Percentiles rank a stretch among this genome's conserved stretches.
Conservation (phyloP, 2,113 vertebrate species). For the Marmota flaviventris region DNA sequence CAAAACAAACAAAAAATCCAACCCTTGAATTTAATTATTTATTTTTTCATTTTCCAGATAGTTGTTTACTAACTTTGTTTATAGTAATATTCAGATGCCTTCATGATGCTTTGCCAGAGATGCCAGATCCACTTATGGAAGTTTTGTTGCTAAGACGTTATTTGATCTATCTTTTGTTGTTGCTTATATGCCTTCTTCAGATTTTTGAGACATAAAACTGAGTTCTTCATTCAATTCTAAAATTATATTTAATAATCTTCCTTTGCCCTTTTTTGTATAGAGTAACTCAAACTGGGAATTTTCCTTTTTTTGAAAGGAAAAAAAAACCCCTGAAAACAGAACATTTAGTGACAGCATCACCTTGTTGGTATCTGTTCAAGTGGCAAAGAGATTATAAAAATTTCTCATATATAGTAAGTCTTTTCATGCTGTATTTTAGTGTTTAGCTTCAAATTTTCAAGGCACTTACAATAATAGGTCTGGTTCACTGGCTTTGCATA, state of each 20-base stretch:
- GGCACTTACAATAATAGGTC: background rate
- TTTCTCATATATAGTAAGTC: background rate
- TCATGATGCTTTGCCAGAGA: background rate
- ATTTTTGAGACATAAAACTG: conserved; percentile 3
- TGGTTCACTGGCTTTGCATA: background rate
- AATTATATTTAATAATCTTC: conserved; percentile 14
- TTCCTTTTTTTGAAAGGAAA: background rate
- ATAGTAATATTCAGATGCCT: background rate
- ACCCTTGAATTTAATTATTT: conserved; percentile 25
- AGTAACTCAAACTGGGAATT: background rate
- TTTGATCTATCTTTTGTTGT: conserved; percentile 3
- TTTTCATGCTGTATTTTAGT: conserved; percentile 16
- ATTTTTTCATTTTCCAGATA: conserved; percentile 27
- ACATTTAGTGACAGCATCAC: background rate
- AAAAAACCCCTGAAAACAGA: background rate
- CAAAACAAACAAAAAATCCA: background rate
- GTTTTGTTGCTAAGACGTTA: background rate
- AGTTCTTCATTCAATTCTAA: background rate
- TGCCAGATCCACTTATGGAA: background rate
- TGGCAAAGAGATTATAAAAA: conserved; percentile 9
- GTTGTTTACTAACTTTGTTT: background rate
- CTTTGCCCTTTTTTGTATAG: conserved; percentile 20
- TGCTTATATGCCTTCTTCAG: background rate
- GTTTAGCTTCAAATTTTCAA: conserved; percentile 32
- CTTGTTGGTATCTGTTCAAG: background rate